A percentile compares a stretch with the other conserved stretches of the same genome.
phyloP scores from a whole-genome alignment of 2,888 invertebrate species.

The Galeopsomyia nigrocyanea region DNA sequence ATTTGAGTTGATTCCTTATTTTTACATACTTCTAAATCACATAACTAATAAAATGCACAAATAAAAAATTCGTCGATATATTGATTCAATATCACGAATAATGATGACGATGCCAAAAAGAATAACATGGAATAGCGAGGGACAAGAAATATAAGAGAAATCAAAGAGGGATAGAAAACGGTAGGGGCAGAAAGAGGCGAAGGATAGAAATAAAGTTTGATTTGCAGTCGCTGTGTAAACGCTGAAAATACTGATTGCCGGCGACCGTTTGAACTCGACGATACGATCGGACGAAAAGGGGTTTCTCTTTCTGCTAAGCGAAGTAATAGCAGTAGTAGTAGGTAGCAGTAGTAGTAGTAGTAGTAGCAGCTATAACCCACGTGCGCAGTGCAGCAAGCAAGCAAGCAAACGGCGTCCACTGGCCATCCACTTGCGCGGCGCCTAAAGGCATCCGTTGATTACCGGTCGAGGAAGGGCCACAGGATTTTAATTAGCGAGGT shows the following conservation, averaged over 20 bases:
- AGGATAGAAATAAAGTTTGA: conserved; percentile 47
- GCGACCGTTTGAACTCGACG: conserved; percentile 44
- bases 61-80: no score
- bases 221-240: conserved; percentile 44
- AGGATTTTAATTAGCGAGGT: conserved; percentile 68
- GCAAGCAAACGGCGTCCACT: conserved; percentile 52
- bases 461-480: conserved; percentile 61
- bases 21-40: no score
- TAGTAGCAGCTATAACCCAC: conserved; percentile 20
- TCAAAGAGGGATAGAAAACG: background rate
- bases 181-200: conserved; percentile 37
- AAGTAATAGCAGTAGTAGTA: conserved; percentile 46
- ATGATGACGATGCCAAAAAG: no score
- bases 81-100: no score
- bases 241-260: conserved; percentile 45
- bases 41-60: no score
- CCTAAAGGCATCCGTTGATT: conserved; percentile 66
- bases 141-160: background rate
- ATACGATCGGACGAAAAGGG: conserved; percentile 32
- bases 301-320: conserved; percentile 1
- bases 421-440: conserved; percentile 61
- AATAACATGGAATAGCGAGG: background rate
- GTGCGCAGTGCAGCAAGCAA: conserved; percentile 38
- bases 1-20: no score
- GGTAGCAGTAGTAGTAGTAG: no score